Percentiles rank a stretch among this genome's conserved stretches.
Conservation (phyloP, 2,113 vertebrate species). For the Rhynchopsitta pachyrhyncha region DNA sequence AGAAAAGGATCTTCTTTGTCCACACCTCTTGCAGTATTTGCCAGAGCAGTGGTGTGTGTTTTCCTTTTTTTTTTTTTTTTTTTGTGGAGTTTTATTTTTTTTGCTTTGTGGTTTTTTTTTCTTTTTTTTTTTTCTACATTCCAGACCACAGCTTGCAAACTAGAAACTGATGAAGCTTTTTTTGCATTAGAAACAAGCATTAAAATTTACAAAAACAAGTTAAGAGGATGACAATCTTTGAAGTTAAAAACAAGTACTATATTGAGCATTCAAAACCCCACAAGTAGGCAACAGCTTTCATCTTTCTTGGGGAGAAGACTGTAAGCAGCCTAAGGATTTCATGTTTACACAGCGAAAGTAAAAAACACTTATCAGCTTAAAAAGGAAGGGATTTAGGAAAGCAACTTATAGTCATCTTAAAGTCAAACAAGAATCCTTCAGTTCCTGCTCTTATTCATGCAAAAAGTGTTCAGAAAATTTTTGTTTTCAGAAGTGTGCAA, state of each 20-base stretch:
- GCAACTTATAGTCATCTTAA: neutral
- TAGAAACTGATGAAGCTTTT: neutral
- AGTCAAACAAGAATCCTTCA: neutral
- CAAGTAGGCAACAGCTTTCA: neutral
- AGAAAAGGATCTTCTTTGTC: neutral
- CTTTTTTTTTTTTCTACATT: neutral
- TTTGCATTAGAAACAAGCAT: rapidly evolving
- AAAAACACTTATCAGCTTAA: neutral
- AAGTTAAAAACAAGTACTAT: neutral
- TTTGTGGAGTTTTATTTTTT: neutral
- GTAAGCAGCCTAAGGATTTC: neutral
- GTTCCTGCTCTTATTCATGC: neutral
- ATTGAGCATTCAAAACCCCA: neutral
- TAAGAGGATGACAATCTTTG: neutral
- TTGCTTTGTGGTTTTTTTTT: neutral
- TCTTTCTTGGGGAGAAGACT: neutral
- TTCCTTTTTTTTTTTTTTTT: neutral
- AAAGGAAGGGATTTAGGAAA: neutral
- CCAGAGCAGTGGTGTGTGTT: neutral
- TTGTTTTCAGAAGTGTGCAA: neutral
- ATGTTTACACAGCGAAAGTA: neutral
- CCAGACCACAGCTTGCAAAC: neutral
- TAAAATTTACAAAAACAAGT: neutral
- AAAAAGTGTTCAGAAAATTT: neutral
- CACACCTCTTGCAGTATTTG: neutral